Evolutionary conservation across 1,140 invertebrate species (phyloP), one percentile per base, ranked within the genome.

Genomic region (Ips typographus): DNA sequence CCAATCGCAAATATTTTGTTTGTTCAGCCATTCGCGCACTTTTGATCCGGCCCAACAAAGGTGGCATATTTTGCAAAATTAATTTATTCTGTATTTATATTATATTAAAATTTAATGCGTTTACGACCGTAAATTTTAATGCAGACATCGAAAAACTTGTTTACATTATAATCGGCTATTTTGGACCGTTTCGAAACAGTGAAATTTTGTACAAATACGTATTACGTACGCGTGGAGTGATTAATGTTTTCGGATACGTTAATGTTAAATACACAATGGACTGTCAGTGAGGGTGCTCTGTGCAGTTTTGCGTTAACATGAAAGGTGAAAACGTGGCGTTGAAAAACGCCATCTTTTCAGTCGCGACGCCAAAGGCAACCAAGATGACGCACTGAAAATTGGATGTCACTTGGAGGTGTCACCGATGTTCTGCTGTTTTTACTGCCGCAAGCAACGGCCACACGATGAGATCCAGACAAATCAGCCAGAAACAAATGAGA

Each of bases 321-420:
- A 49, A 49, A 55, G 52, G 52, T 55, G 52, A 59, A 59, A 57
- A 68, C 58, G 66, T 68, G 66, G 66, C 66, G 58, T 61, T 52
- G 66, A 68, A 62, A 70, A 70, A 63, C 58, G 58, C 60, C 60
- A 64, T 70, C 68, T 57, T 70, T 70, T 61, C 55, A 53, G 56
- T 58, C 39, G 60, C 49, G 56, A 49, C 60, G 68, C 68, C 68
- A 70, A 40, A 49, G 68, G 68, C 68, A 57, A 8, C 61, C 68
- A 47, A 70, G 76, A 78, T 79, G 79, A 80, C 77, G 76, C 71
- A 73, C 74, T 80, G 80, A 78, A 81, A 81, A 81, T 81, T 81
- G 80, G 79, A 81, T 80, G 80, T 81, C 80, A 80, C 78, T 80
- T 77, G 77, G 78, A 80, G 78, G 80, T 81, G 80, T 81, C 80